phyloP scores from a whole-genome alignment of 1,140 invertebrate genomes.

The Trichoplusia ni region DNA sequence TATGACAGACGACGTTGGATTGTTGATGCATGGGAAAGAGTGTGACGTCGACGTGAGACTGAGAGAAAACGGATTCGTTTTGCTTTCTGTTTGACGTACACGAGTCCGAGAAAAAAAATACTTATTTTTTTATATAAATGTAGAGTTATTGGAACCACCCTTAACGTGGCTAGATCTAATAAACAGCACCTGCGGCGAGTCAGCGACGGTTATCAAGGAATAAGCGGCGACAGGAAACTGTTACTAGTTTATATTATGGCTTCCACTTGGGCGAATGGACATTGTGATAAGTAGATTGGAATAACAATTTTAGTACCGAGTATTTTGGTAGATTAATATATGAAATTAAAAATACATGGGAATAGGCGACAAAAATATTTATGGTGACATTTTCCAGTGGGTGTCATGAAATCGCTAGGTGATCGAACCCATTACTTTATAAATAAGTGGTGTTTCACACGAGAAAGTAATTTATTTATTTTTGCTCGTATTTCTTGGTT shows the following conservation, averaged over 20 bases:
- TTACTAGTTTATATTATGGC: not conserved
- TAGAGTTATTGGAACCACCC: not conserved
- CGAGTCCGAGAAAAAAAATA: too few relatives aligned
- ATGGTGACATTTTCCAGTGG: too few relatives aligned
- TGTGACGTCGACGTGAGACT: not conserved
- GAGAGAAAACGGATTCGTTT: not conserved
- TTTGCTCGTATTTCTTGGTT: too few relatives aligned
- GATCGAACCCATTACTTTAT: too few relatives aligned
- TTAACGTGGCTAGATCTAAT: not conserved
- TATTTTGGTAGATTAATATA: too few relatives aligned
- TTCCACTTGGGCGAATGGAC: not conserved
- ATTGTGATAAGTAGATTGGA: too few relatives aligned
- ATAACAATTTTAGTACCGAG: too few relatives aligned
- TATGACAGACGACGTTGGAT: constrained; percentile 9
- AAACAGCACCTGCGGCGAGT: not conserved
- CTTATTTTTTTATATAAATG: not conserved
- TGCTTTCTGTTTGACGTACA: constrained; percentile 10
- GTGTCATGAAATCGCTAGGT: too few relatives aligned
- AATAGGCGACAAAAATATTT: too few relatives aligned
- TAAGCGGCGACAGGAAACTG: constrained; percentile 1
- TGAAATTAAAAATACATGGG: too few relatives aligned
- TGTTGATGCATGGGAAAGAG: constrained; percentile 10
- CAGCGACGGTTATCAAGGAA: not conserved
- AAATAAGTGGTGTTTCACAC: too few relatives aligned
- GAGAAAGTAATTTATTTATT: too few relatives aligned